Base-by-base conservation (phyloP, 2,113 vertebrate genomes). In the Melozone crissalis region DNA sequence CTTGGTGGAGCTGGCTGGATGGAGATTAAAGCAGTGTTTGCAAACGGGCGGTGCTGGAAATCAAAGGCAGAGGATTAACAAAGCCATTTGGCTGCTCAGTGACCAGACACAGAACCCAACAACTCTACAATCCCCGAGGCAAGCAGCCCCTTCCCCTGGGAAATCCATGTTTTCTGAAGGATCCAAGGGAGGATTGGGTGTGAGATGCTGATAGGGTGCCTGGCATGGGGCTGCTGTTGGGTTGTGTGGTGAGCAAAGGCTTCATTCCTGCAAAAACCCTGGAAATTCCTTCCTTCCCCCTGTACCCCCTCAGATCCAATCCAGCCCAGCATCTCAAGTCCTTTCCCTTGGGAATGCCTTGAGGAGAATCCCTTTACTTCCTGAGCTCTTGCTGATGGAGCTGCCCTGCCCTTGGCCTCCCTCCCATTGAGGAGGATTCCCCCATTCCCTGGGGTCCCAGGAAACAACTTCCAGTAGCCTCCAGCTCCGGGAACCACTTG, bases 41-140 rank as follows among this genome's bases (percentile, higher is more conserved):
- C 76, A 81, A 67, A 67, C 2, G 10, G 37, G 24, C 16, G 17
- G 57, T 26, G 7, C 80, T 37, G 89, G 57, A 21, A 94, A 89
- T 84, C 91, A 92, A 93, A 94, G 89, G 62, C 28, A 72, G 87
- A 0, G 66, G 94, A 93, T 95, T 94, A 96, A 76, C 84, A n/a
- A 72, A 92, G 57, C 73, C 69, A 5, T 58, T 92, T 47, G 79
- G 77, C 94, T 75, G 81, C 84, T 87, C 91, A 33, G 83, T 67
- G 90, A 69, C 71, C 5, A 0, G 0, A 62, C 83, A 35, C 57
- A 3, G 20, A 54, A 43, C 37, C 51, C 79, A 74, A 52, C 57
- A 71, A 19, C 80, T 59, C 80, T 22, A 0, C 35, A 41, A 90
- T 68, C 76, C 49, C 4, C 7, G 6, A 62, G 69, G 39, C 84